These are phyloP conservation scores for Halichoerus grypus DNA, from an alignment of 2,113 vertebrate genomes.

Conservation along the genomic window DNA sequence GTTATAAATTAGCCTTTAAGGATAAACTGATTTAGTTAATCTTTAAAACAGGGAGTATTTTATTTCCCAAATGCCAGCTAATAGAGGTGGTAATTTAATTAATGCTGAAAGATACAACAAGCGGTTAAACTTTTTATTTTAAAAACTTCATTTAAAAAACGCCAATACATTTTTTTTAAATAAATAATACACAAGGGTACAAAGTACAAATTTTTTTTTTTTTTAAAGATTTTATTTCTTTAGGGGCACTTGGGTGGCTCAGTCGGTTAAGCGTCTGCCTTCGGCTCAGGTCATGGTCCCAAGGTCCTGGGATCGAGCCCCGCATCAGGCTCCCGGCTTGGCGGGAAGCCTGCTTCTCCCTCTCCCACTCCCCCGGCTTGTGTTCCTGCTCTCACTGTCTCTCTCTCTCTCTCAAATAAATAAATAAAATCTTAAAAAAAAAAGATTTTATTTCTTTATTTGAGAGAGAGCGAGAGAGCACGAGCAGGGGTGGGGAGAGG, in stretches of 20 bases:
- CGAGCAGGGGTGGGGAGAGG: background rate
- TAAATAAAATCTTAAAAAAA: no score
- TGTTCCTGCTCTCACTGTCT: no score
- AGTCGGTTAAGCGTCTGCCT: no score
- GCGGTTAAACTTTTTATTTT: background rate
- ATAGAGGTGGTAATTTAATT: conserved; percentile 18
- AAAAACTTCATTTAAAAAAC: conserved; percentile 6
- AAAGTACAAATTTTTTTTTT: background rate
- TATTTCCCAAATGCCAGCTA: conserved; percentile 22
- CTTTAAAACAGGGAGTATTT: background rate
- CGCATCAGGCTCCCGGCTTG: no score
- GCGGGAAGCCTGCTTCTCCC: no score
- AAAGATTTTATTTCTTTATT: no score
- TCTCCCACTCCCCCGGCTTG: no score
- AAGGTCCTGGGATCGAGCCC: no score
- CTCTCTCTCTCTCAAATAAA: no score
- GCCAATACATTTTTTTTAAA: background rate
- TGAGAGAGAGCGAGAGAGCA: background rate
- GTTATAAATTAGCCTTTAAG: conserved; percentile 29
- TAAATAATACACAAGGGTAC: background rate
- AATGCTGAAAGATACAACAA: background rate
- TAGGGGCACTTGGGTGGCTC: no score
- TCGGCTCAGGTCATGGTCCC: no score
- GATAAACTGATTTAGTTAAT: conserved; percentile 35
- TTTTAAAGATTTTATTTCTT: no score